Evolutionary conservation across 2,797 vertebrate species (phyloP).

Genomic region (Hafferia zeledoni): DNA sequence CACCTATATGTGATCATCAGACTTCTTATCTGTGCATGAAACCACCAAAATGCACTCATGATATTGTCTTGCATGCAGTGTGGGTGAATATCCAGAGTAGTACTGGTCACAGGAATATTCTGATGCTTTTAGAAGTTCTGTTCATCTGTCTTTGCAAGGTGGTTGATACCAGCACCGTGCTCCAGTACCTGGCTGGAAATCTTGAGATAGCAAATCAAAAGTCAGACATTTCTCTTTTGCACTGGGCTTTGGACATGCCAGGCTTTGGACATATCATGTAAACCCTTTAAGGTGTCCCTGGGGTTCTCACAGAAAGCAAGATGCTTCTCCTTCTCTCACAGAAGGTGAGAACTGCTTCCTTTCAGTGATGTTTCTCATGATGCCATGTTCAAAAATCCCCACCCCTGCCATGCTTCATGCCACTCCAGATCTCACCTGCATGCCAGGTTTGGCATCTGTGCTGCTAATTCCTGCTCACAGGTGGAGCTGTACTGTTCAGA

Average conservation of each 20-base stretch:
- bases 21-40: neutral
- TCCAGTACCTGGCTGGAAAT: neutral
- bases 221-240: neutral
- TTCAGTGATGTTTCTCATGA: neutral
- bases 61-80: neutral
- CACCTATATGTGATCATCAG: neutral
- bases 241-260: neutral
- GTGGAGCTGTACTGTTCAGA: neutral
- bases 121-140: neutral
- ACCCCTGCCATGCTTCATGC: neutral
- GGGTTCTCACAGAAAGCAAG: neutral
- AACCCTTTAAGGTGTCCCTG: neutral
- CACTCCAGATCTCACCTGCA: neutral
- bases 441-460: neutral
- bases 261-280: neutral
- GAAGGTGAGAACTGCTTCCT: neutral
- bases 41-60: neutral
- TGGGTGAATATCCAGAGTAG: neutral
- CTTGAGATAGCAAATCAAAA: neutral
- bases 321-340: neutral
- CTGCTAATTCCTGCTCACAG: neutral
- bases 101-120: neutral
- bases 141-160: neutral
- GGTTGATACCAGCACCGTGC: rapidly evolving
- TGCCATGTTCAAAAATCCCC: neutral